Evolutionary conservation across 2,888 invertebrate species (phyloP).

Genomic region (Tanaodytes sp.): DNA sequence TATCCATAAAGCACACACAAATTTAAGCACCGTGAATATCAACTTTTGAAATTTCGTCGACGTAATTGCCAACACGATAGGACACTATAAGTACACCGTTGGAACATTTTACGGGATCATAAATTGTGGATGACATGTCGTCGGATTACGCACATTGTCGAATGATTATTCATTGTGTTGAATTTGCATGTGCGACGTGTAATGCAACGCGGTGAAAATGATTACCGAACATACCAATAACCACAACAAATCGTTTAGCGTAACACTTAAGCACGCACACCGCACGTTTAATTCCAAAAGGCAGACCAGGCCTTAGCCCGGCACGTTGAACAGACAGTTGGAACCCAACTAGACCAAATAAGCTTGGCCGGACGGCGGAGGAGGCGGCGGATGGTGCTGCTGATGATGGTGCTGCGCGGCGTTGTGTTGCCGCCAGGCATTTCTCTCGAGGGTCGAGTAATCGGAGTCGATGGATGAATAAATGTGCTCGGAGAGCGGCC

Average conservation of each 20-base stretch:
- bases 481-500: slow-evolving; percentile 90
- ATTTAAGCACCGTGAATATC: slow-evolving; percentile 35
- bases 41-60: slow-evolving; percentile 29
- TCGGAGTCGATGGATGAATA: slow-evolving; percentile 93
- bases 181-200: slow-evolving; percentile 38
- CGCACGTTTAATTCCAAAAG: slow-evolving; percentile 20
- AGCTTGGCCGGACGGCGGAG: slow-evolving; percentile 70
- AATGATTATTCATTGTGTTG: slow-evolving; percentile 4
- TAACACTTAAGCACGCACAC: slow-evolving; percentile 14
- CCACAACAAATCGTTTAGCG: slow-evolving; percentile 16
- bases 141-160: too few species aligned
- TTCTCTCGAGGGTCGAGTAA: slow-evolving; percentile 86
- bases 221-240: slow-evolving; percentile 18
- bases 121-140: too few species aligned
- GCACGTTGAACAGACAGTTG: slow-evolving; percentile 11
- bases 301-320: slow-evolving; percentile 12
- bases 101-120: too few species aligned
- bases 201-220: slow-evolving; percentile 16
- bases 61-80: too few species aligned
- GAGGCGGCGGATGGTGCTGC: slow-evolving; percentile 73
- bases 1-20: slow-evolving; percentile 46
- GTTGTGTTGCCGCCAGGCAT: slow-evolving; percentile 75
- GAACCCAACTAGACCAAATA: slow-evolving; percentile 72
- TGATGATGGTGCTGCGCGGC: slow-evolving; percentile 71
- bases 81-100: too few species aligned